Percentiles rank a stretch among this genome's conserved stretches.
phyloP scores from a whole-genome alignment of 2,797 vertebrate genomes.

The Falco columbarius region DNA sequence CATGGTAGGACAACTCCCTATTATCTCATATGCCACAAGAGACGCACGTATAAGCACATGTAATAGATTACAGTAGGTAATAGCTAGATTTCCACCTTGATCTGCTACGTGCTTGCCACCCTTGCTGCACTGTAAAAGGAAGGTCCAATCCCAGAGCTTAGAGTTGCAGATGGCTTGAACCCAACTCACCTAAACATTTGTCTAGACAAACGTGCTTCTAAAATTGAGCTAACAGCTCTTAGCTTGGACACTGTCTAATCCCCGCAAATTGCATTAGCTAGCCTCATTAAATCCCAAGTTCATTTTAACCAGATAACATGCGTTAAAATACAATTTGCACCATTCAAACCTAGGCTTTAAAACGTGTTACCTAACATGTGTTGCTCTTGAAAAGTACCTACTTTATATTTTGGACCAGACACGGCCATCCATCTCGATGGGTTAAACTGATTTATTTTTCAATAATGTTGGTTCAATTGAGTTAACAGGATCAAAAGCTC shows the following conservation, averaged over 20 bases:
- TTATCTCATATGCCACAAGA: neutral
- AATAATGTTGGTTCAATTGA: neutral
- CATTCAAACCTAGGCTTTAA: neutral
- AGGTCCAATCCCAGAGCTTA: neutral
- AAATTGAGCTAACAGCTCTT: neutral
- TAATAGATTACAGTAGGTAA: neutral
- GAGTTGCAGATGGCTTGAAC: neutral
- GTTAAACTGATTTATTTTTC: constrained; percentile 21
- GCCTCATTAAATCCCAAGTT: neutral
- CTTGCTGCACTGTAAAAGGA: neutral
- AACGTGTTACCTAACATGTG: neutral
- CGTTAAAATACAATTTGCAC: neutral
- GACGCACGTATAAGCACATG: neutral
- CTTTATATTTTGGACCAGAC: neutral
- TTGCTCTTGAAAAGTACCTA: neutral
- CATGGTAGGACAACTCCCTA: neutral
- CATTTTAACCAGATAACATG: neutral
- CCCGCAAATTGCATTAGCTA: neutral
- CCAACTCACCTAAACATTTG: neutral
- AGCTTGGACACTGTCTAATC: neutral
- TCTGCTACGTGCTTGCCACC: neutral
- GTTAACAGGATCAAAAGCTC: constrained; percentile 12
- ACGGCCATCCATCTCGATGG: neutral
- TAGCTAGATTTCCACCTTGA: neutral
- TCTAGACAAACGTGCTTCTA: neutral